Percentiles rank a stretch among this genome's conserved stretches.
Conservation (phyloP, 2,797 vertebrate species). For the Muscicapa comitata region DNA sequence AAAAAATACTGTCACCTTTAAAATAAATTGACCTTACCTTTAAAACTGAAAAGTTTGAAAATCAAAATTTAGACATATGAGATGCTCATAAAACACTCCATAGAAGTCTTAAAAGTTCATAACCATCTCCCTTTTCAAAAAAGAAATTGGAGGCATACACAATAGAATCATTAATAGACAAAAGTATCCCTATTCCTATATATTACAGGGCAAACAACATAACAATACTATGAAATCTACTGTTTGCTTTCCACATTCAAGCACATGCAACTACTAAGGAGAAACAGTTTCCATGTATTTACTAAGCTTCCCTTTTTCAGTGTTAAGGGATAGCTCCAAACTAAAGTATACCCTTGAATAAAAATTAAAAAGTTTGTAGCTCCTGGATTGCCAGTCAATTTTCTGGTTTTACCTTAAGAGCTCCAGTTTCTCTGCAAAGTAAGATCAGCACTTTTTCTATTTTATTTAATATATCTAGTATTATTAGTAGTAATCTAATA, state of each 20-base stretch:
- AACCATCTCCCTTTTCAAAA: not conserved
- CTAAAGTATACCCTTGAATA: not conserved
- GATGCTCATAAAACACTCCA: not conserved
- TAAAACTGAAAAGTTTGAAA: not conserved
- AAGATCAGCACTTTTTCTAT: not conserved
- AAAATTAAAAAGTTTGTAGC: not conserved
- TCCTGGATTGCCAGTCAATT: not conserved
- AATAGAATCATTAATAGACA: not conserved
- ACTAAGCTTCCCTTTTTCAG: not conserved
- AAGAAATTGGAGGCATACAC: not conserved
- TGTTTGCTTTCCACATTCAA: not conserved
- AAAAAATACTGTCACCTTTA: not conserved
- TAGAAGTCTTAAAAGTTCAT: not conserved
- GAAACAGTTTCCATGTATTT: not conserved
- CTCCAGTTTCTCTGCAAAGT: not conserved
- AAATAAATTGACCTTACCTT: not conserved
- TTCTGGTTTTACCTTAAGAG: not conserved
- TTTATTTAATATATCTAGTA: not conserved
- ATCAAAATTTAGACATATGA: not conserved
- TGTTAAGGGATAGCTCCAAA: not conserved
- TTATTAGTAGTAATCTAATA: not conserved
- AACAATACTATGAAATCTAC: not conserved
- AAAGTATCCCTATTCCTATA: not conserved
- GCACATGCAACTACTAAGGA: not conserved
- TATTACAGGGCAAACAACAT: not conserved